Conservation (phyloP, 1,140 invertebrate species). For the Solen grandis region DNA sequence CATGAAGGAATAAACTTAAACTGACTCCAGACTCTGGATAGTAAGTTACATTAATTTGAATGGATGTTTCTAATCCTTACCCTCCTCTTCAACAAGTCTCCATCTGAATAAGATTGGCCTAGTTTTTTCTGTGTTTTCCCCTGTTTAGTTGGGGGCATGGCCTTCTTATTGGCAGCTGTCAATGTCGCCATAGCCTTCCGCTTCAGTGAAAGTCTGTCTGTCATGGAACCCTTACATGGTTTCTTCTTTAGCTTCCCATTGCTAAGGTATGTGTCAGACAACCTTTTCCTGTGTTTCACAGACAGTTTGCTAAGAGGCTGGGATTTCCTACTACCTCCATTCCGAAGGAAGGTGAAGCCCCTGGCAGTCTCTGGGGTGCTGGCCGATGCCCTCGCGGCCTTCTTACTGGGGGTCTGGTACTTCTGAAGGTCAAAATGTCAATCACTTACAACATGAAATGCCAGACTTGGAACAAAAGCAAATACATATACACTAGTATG, state of each 20-base stretch:
- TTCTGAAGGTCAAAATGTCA: constrained; percentile 44
- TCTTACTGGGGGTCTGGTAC: constrained; percentile 64
- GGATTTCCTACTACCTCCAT: constrained; percentile 37
- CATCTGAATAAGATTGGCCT: constrained; percentile 32
- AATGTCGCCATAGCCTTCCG: constrained; percentile 62
- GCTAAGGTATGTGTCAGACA: constrained; percentile 11
- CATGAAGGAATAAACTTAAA: too few relatives aligned
- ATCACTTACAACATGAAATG: too few relatives aligned
- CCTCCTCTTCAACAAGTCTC: constrained; percentile 41
- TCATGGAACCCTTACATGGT: constrained; percentile 33
- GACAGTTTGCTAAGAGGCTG: constrained; percentile 19
- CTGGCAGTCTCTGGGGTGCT: constrained; percentile 76
- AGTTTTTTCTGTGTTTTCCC: constrained; percentile 15
- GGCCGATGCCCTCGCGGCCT: constrained; percentile 76
- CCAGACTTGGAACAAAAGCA: too few relatives aligned
- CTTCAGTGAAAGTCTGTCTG: constrained; percentile 58
- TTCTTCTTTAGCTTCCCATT: constrained; percentile 25
- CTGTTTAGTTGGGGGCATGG: constrained; percentile 32
- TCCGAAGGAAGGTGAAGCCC: constrained; percentile 69
- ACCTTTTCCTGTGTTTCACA: constrained; percentile 27
- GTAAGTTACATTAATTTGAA: too few relatives aligned
- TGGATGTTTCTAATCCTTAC: too few relatives aligned
- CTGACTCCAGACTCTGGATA: too few relatives aligned
- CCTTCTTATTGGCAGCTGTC: constrained; percentile 37
- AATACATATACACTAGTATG: too few relatives aligned